phyloP scores from a whole-genome alignment of 2,797 vertebrate species.

The Sebastes trivittatus region DNA sequence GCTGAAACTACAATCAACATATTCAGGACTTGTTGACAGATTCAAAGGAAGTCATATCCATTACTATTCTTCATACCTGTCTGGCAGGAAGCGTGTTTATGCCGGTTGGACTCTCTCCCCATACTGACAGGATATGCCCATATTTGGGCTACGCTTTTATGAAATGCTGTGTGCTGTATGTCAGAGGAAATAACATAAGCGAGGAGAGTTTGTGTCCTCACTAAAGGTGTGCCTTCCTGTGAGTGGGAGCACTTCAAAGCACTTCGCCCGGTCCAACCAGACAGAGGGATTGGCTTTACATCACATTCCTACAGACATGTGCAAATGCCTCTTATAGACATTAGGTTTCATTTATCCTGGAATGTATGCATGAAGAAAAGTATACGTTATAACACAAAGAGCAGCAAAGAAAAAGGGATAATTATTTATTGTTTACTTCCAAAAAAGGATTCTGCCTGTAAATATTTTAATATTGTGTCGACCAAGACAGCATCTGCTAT shows the following conservation, averaged over 20 bases:
- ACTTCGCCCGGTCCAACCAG: slow-evolving; percentile 3
- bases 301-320: not conserved
- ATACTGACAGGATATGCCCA: slow-evolving; percentile 60
- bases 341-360: not conserved
- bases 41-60: not conserved
- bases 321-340: not conserved
- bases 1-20: not conserved
- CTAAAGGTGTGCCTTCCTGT: slow-evolving; percentile 65
- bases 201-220: slow-evolving; percentile 11
- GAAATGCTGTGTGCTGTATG: slow-evolving; percentile 31
- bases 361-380: not conserved
- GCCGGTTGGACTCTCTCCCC: not conserved
- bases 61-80: slow-evolving; percentile 45
- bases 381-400: not conserved
- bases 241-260: slow-evolving; percentile 56
- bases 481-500: not conserved
- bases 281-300: not conserved
- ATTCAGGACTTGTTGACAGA: not conserved
- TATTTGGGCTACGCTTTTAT: slow-evolving; percentile 53
- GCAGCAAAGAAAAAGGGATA: not conserved
- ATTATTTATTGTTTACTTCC: not conserved
- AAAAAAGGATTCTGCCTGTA: not conserved
- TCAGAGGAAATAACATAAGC: slow-evolving; percentile 31
- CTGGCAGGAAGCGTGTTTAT: slow-evolving; percentile 46
- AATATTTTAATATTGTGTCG: not conserved